Percentiles rank a stretch among this genome's conserved stretches.
Evolutionary conservation across 1,140 invertebrate species (phyloP).

Genomic region (Drosophila auraria): DNA sequence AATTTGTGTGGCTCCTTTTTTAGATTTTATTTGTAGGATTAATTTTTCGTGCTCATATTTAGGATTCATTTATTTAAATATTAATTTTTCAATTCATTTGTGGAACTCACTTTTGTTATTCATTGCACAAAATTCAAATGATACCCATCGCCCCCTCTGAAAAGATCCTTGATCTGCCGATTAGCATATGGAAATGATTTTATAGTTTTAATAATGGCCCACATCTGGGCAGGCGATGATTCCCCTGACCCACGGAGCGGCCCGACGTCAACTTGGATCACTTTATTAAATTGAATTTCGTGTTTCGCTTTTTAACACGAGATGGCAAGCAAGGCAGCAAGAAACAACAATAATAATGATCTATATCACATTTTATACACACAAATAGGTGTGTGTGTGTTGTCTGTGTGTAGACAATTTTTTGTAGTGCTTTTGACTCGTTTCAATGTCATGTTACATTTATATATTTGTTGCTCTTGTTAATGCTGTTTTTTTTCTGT

Average conservation of each 20-base stretch:
- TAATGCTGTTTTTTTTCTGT: constrained; percentile 18
- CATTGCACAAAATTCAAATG: not conserved
- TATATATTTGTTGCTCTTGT: constrained; percentile 50
- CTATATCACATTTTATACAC: constrained; percentile 60
- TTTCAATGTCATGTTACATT: constrained; percentile 81
- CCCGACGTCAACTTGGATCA: constrained; percentile 35
- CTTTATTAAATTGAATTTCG: constrained; percentile 62
- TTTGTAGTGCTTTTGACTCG: constrained; percentile 69
- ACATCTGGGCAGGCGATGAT: constrained; percentile 3
- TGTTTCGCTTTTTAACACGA: constrained; percentile 60
- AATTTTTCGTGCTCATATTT: not conserved
- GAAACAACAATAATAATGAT: constrained; percentile 37
- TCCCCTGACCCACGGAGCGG: constrained; percentile 26
- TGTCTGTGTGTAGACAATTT: constrained; percentile 31
- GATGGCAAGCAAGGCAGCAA: constrained; percentile 35
- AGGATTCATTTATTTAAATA: no score
- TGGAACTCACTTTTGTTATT: no score
- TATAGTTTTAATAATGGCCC: constrained; percentile 10
- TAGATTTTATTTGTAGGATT: no score
- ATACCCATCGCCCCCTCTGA: not conserved
- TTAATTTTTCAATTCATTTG: no score
- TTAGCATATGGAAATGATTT: constrained; percentile 26
- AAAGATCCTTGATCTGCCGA: constrained; percentile 6
- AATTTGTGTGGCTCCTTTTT: not conserved
- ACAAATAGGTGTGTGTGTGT: constrained; percentile 5